Evolutionary conservation across 2,888 invertebrate genomes (phyloP), one percentile per base, ranked within the genome.

Genomic region (Drosophila gaucha): DNA sequence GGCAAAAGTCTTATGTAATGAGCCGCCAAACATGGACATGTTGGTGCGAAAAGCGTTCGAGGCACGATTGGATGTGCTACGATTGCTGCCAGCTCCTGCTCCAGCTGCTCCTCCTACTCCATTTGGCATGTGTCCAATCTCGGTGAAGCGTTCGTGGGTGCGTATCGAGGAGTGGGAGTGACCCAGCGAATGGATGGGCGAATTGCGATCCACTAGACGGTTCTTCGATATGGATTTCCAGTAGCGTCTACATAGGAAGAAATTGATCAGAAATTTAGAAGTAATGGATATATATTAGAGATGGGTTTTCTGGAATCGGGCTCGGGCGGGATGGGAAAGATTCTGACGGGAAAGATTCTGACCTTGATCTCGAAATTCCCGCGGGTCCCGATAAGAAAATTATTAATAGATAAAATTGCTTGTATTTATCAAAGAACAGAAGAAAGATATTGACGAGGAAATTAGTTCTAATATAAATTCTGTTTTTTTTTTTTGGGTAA

Each of bases 211-310:
- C 3, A 91, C 92, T 18, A 92, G 74, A 8, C 93, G 91, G 90
- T 96, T 96, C 90, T 96, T 96, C n/a, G 94, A 93, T 89, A 96
- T 94, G 24, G 96, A 94, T 44, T 94, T 93, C 94, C 96, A 95
- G 88, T 97, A 96, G 78, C 95, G 95, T 86, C 96, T 73, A 36
- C 4, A 36, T 18, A 16, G 12, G 0, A n/a, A 41, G 6, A 10
- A 2, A 9, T 9, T 49, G 6, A 28, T 22, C 6, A 3, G 3
- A 35, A n/a, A 14, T 20, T 6, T 9, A 24, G 24, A 22, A 20
- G 6, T 2, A 3, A n/a, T 39, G n/a, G n/a, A n/a, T n/a, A n/a
- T n/a, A n/a, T n/a, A n/a, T n/a, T n/a, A n/a, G n/a, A n/a, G n/a
- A n/a, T n/a, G n/a, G n/a, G n/a, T n/a, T n/a, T n/a, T n/a, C n/a